Base-by-base conservation (phyloP, 1,140 invertebrate species). In the Contarinia nasturtii region DNA sequence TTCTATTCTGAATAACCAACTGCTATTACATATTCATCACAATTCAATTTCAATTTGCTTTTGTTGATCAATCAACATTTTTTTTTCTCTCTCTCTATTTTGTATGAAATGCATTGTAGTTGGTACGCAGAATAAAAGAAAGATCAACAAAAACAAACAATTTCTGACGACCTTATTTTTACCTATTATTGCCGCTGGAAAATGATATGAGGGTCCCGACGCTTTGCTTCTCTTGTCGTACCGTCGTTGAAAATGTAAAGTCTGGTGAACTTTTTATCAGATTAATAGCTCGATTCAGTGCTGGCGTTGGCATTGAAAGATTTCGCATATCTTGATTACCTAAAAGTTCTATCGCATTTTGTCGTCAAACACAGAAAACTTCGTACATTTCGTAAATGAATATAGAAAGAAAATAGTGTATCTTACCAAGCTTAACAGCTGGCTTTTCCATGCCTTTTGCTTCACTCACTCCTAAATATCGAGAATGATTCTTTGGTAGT, bases 201-300 rank as follows among this genome's bases (percentile, higher is more conserved):
- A 87, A 83, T 54, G 83, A 79, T 52, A 89, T 69, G 53, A 89
- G 79, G 46, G 80, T 80, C 59, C 84, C 86, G 44, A 80, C 78
- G 68, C 87, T 88, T 53, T 74, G 75, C 51, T 75, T 73, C 63
- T 86, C 82, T 66, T 89, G 86, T 47, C 76, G 72, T 22, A 88
- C 61, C 51, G 74, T 73, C 33, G 83, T 81, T 46, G 81, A 71
- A 54, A 89, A 69, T 44, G 84, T 87, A 66, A 88, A 86, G 67
- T 88, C 84, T 52, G 77, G 73, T 54, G 76, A 77, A 54, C 67
- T 67, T 48, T 74, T 72, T 56, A 87, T 67, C 57, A 84, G 60
- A 49, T 77, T 69, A 33, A 73, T 72, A 19, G 79, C 80, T 54
- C 72, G 70, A 52, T 75, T 65, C 61, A 78, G 82, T 49, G 73